Base-by-base conservation (phyloP, 2,888 invertebrate species). In the Drosophila longiperda region DNA sequence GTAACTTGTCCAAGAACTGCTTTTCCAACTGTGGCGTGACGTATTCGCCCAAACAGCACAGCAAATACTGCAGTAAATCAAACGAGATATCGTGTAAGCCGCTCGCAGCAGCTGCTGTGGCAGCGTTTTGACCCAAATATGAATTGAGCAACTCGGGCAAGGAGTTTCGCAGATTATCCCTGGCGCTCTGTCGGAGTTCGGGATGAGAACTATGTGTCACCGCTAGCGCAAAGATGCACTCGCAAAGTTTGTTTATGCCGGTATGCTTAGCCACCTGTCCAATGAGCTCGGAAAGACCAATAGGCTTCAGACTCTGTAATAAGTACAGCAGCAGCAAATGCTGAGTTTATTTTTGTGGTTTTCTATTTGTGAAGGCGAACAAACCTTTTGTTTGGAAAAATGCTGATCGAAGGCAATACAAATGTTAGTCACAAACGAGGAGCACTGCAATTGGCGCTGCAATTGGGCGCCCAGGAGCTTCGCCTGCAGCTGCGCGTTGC, bases 61-160 rank as follows among this genome's bases (percentile, higher is more conserved):
- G 94, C 80, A 98, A 95, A 79, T 97, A 94, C 94, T 98, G 97
- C 87, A 98, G 94, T 76, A 98, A 95, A 94, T 98, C 98, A 87
- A 98, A 96, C 75, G 97, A 96, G 88, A 97, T 96, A 94, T 98
- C 98, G 95, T 97, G 97, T 89, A 98, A 95, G 86, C 96, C 97
- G 63, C 87, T 90, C 23, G 79, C 79, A 15, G 86, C 75, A 17
- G 86, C 76, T 11, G 83, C 80, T 2, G 89, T 73, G 89, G 95
- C 95, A 89, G 95, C 96, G 93, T 96, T 95, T 9, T 81, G 82
- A 93, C 98, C 97, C 80, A 97, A 95, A 93, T 98, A 98, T 79
- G 97, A 96, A 93, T 96, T 96, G 61, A 98, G 96, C 76, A 99
- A 94, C 91, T 97, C 96, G 70, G 98, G 96, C 78, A 99, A 94